phyloP scores from a whole-genome alignment of 2,888 invertebrate species.

The Epinotia nisella region DNA sequence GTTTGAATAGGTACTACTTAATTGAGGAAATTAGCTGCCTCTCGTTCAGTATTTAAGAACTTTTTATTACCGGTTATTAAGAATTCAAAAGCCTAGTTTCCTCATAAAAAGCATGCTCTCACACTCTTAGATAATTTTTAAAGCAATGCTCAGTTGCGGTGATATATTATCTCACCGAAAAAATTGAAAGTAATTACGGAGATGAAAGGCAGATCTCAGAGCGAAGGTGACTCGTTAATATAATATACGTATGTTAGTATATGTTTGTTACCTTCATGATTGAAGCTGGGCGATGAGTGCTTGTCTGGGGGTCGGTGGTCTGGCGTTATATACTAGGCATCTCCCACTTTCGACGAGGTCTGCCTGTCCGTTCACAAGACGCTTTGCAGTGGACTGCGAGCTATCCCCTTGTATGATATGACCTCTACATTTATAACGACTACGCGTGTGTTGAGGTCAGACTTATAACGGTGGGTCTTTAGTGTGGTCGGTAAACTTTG shows the following conservation, averaged over 20 bases:
- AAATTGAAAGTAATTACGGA: conserved; percentile 34
- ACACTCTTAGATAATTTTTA: conserved; percentile 24
- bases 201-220: conserved; percentile 29
- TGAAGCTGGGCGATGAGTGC: conserved; percentile 78
- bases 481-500: not conserved
- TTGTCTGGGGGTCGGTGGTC: conserved; percentile 68
- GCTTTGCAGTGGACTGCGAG: too few species aligned
- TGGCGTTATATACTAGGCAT: conserved; percentile 74
- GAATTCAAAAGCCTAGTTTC: conserved; percentile 7
- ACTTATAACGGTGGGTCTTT: not conserved
- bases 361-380: conserved; percentile 48
- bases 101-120: conserved; percentile 32
- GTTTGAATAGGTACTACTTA: too few species aligned
- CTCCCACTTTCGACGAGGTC: conserved; percentile 73
- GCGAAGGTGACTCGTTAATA: conserved; percentile 6
- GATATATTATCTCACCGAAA: conserved; percentile 38
- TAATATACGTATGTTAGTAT: conserved; percentile 47
- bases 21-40: not conserved
- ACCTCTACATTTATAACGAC: not conserved
- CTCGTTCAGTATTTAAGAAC: not conserved
- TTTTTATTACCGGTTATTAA: conserved; percentile 11
- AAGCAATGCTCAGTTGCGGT: conserved; percentile 14
- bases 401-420: not conserved
- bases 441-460: conserved; percentile 49
- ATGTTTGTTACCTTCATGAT: conserved; percentile 76